A percentile compares a stretch with the other conserved stretches of the same genome.
phyloP scores from a whole-genome alignment of 2,113 vertebrate genomes.

The Syrrhaptes paradoxus region DNA sequence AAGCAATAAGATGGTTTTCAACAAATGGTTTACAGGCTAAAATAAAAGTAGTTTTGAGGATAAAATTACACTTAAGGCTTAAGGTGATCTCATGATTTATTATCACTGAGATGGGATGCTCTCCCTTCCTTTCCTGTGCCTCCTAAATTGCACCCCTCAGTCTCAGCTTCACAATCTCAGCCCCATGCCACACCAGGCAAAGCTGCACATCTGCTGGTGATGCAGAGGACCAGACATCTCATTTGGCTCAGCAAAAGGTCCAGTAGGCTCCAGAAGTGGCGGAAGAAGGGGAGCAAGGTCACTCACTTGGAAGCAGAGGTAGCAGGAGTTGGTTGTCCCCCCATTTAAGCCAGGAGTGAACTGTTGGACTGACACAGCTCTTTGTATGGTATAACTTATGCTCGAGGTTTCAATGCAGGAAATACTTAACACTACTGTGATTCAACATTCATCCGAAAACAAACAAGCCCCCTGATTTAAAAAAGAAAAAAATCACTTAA shows the following conservation, averaged over 20 bases:
- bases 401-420: neutral
- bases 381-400: neutral
- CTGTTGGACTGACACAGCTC: neutral
- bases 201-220: rapidly evolving
- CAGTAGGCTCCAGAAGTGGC: neutral
- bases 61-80: neutral
- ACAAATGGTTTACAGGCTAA: neutral
- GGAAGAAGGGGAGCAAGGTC: neutral
- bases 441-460: neutral
- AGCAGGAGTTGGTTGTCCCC: neutral
- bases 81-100: neutral
- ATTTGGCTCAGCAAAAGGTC: neutral
- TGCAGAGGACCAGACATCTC: neutral
- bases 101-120: neutral
- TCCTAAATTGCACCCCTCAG: neutral
- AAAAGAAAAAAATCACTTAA: neutral
- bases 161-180: neutral
- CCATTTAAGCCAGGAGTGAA: neutral
- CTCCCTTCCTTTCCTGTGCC: neutral
- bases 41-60: neutral
- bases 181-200: no score
- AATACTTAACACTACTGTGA: neutral
- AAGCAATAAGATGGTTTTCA: neutral
- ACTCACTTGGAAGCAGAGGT: neutral
- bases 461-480: neutral